Evolutionary conservation across 2,113 vertebrate genomes (phyloP).

Genomic region (Enhydra lutris): DNA sequence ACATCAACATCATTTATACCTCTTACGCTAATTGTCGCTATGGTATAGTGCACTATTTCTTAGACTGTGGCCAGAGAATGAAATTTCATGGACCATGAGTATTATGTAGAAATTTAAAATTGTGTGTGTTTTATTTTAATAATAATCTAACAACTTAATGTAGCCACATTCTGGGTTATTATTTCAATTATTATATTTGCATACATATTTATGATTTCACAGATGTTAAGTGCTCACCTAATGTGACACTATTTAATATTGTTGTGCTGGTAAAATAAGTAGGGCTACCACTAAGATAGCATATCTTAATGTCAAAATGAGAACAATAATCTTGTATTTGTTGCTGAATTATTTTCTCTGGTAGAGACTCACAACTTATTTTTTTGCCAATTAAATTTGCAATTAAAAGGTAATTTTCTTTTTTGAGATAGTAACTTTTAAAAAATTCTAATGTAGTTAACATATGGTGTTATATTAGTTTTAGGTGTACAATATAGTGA

Average conservation of each 20-base stretch:
- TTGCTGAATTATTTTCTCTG: not conserved
- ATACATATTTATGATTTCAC: slow-evolving; percentile 5
- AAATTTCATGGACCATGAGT: not conserved
- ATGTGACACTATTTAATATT: not conserved
- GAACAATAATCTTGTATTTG: not conserved
- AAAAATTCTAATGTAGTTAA: not conserved
- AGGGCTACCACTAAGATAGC: not conserved
- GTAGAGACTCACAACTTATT: not conserved
- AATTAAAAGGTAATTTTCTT: not conserved
- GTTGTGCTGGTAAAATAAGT: slow-evolving; percentile 20
- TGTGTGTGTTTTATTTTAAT: slow-evolving; percentile 2
- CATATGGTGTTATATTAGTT: not conserved
- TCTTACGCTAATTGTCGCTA: not conserved
- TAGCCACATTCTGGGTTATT: slow-evolving; percentile 22
- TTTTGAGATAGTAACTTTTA: not conserved
- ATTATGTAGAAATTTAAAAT: not conserved
- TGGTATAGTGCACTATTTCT: not conserved
- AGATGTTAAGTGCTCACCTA: not conserved
- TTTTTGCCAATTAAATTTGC: not conserved
- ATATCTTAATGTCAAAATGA: not conserved
- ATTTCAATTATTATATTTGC: not conserved
- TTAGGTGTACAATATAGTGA: not conserved
- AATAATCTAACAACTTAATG: not conserved
- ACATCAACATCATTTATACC: slow-evolving; percentile 12
- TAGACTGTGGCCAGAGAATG: not conserved